Conservation (phyloP, 2,888 invertebrate genomes). For the Enchytraeus crypticus region DNA sequence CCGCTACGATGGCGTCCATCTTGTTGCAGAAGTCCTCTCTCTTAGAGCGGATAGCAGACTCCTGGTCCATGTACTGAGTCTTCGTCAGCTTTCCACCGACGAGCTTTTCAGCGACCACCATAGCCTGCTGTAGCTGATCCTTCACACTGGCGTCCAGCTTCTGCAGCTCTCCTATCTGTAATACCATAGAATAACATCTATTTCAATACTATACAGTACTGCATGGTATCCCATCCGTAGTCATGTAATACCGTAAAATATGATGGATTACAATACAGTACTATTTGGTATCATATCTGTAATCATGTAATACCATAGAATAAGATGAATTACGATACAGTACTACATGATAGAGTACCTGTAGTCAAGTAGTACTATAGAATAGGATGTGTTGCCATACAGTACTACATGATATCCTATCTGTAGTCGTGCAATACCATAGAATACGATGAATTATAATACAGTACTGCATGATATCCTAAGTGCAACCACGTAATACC, state of each 20-base stretch:
- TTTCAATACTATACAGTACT: background rate
- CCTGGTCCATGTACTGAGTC: conserved; percentile 57
- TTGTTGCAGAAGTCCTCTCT: conserved; percentile 53
- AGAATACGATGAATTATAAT: too few relatives aligned
- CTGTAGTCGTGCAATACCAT: too few relatives aligned
- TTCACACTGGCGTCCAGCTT: conserved; percentile 52
- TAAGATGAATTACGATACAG: too few relatives aligned
- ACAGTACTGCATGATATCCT: too few relatives aligned
- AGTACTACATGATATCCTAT: too few relatives aligned
- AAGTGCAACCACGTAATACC: too few relatives aligned
- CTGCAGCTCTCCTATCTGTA: conserved; percentile 54
- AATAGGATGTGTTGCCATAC: too few relatives aligned
- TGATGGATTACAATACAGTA: background rate
- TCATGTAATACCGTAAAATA: background rate
- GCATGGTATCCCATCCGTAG: background rate
- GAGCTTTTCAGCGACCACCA: conserved; percentile 57
- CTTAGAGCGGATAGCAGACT: conserved; percentile 54
- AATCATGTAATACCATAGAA: background rate
- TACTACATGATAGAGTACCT: too few relatives aligned
- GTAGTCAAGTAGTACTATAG: too few relatives aligned
- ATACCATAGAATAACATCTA: too few relatives aligned
- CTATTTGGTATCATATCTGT: background rate
- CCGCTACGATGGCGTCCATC: conserved; percentile 39
- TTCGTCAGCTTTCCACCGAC: conserved; percentile 57
- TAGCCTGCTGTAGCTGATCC: conserved; percentile 41